A percentile compares a stretch with the other conserved stretches of the same genome.
These are phyloP conservation scores for Vanessa cardui DNA, from an alignment of 2,888 invertebrate genomes.

Conservation along the genomic window DNA sequence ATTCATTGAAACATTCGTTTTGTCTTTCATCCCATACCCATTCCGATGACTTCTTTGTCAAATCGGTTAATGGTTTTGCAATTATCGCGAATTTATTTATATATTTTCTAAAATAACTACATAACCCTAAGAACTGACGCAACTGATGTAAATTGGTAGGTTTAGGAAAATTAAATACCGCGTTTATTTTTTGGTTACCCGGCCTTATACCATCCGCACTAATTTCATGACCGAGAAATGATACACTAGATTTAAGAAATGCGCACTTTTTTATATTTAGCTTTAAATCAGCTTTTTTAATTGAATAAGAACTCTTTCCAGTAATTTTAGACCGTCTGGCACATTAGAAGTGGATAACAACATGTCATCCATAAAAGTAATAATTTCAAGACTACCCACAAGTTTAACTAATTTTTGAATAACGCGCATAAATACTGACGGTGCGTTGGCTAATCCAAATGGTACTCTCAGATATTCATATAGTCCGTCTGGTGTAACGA, in stretches of 20 bases:
- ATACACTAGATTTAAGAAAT: constrained; percentile 42
- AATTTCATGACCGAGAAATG: constrained; percentile 45
- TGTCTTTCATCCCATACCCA: constrained; percentile 41
- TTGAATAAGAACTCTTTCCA: constrained; percentile 32
- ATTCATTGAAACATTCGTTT: constrained; percentile 31
- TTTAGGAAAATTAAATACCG: constrained; percentile 40
- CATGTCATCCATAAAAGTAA: constrained; percentile 38
- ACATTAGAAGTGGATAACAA: constrained; percentile 33
- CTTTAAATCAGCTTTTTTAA: constrained; percentile 38
- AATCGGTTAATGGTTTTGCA: constrained; percentile 42
- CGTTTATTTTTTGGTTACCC: constrained; percentile 37
- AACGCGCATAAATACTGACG: too few relatives aligned
- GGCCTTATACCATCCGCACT: constrained; percentile 41
- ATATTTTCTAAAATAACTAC: constrained; percentile 48
- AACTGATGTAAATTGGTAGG: constrained; percentile 45
- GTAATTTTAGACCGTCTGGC: constrained; percentile 31
- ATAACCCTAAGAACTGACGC: constrained; percentile 46
- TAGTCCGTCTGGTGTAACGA: too few relatives aligned
- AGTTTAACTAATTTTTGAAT: too few relatives aligned
- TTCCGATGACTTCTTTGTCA: constrained; percentile 41
- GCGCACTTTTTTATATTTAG: constrained; percentile 44
- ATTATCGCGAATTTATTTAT: constrained; percentile 45
- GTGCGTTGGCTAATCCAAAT: too few relatives aligned
- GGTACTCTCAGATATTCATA: too few relatives aligned
- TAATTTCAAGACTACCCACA: constrained; percentile 3